phyloP scores from a whole-genome alignment of 2,797 vertebrate genomes.

The Thamnophis elegans region DNA sequence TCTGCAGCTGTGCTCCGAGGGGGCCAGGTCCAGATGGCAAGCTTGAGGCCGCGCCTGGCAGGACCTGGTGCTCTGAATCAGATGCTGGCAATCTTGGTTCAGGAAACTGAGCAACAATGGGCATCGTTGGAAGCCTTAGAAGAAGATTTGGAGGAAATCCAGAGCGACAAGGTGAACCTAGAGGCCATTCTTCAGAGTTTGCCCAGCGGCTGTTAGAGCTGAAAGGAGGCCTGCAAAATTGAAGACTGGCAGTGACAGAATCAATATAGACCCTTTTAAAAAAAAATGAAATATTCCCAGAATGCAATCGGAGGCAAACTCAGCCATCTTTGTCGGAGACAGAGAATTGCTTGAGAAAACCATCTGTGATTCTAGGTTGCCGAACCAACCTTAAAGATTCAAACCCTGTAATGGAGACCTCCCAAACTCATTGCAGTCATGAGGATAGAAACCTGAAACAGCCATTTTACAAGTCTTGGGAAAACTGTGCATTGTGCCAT shows the following conservation, averaged over 20 bases:
- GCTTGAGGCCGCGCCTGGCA: conserved; percentile 73
- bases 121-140: conserved; percentile 77
- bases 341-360: not conserved
- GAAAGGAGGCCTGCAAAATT: conserved; percentile 46
- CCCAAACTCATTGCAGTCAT: not conserved
- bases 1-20: conserved; percentile 73
- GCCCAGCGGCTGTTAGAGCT: conserved; percentile 77
- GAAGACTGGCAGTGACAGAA: not conserved
- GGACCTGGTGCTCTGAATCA: conserved; percentile 66
- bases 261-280: not conserved
- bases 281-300: not conserved
- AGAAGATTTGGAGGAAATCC: conserved; percentile 81
- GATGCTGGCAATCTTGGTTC: conserved; percentile 79
- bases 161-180: conserved; percentile 82
- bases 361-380: not conserved
- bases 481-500: not conserved
- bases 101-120: conserved; percentile 76
- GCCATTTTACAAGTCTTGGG: not conserved
- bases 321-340: too few species aligned
- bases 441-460: not conserved
- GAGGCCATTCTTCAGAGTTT: conserved; percentile 83
- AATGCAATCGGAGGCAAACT: too few species aligned
- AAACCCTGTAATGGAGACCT: not conserved
- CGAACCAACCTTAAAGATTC: not conserved
- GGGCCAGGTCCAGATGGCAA: conserved; percentile 72